phyloP scores from a whole-genome alignment of 1,140 invertebrate species.

The Choristoneura fumiferana region DNA sequence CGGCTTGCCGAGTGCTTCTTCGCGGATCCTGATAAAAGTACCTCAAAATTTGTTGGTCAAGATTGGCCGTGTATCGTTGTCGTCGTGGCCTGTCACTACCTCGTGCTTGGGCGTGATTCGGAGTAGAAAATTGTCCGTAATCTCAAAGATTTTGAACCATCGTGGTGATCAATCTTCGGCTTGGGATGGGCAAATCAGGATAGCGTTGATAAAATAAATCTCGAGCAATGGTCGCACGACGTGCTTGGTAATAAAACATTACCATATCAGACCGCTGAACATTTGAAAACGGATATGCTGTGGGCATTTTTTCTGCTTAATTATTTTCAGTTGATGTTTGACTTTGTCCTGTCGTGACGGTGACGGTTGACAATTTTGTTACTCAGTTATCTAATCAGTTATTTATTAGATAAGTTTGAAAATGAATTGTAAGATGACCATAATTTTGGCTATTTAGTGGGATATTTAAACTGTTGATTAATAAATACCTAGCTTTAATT shows the following conservation, averaged over 20 bases:
- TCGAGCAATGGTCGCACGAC: not conserved
- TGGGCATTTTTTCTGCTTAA: not conserved
- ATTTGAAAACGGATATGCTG: not conserved
- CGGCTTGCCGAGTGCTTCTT: not conserved
- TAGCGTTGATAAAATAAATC: not conserved
- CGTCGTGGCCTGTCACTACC: not conserved
- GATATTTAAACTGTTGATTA: not conserved
- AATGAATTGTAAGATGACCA: not conserved
- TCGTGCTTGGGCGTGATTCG: not conserved
- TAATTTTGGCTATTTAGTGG: not conserved
- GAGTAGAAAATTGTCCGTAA: not conserved
- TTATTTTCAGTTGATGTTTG: not conserved
- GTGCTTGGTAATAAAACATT: not conserved
- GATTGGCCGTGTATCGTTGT: not conserved
- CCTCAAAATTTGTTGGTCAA: not conserved
- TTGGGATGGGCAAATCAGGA: not conserved
- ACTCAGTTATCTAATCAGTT: not conserved
- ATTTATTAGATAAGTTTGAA: not conserved
- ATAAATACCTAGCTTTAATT: not conserved
- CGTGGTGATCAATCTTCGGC: not conserved
- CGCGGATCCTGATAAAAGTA: not conserved
- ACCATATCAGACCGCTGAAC: not conserved
- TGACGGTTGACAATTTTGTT: not conserved
- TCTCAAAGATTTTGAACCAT: not conserved
- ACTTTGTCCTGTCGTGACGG: not conserved